Conservation (phyloP, 1,140 invertebrate genomes). For the Drosophila willistoni region DNA sequence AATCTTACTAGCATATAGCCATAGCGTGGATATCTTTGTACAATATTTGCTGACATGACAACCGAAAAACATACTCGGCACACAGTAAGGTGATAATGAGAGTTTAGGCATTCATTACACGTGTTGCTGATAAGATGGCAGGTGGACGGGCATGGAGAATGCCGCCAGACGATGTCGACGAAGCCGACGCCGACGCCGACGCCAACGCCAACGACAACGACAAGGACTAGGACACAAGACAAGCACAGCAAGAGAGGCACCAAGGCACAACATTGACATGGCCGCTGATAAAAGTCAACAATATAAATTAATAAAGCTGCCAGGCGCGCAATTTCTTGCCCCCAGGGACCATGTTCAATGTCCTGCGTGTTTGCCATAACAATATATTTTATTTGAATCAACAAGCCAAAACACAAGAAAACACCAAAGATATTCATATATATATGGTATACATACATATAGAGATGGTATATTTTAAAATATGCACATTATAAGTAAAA, state of each 20-base stretch:
- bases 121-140: constrained; percentile 75
- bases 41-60: constrained; percentile 81
- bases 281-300: constrained; percentile 79
- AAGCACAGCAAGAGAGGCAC: constrained; percentile 6
- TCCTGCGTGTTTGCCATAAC: constrained; percentile 77
- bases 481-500: constrained; percentile 75
- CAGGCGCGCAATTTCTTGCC: constrained; percentile 51
- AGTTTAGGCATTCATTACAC: constrained; percentile 82
- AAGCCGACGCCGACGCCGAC: background rate
- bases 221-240: constrained; percentile 18
- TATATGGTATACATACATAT: constrained; percentile 39
- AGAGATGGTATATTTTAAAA: constrained; percentile 62
- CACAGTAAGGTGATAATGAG: constrained; percentile 76
- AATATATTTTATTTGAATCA: constrained; percentile 79
- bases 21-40: constrained; percentile 62
- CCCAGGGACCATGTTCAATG: constrained; percentile 59
- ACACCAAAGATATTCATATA: constrained; percentile 10
- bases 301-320: constrained; percentile 81
- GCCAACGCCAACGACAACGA: constrained; percentile 15
- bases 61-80: constrained; percentile 67
- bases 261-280: constrained; percentile 52
- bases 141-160: background rate
- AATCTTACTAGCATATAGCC: constrained; percentile 38
- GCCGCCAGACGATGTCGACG: background rate
- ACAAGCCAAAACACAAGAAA: constrained; percentile 58